A percentile compares a stretch with the other conserved stretches of the same genome.
These are phyloP conservation scores for Podargus strigoides DNA, from an alignment of 2,797 vertebrate genomes.

Conservation along the genomic window DNA sequence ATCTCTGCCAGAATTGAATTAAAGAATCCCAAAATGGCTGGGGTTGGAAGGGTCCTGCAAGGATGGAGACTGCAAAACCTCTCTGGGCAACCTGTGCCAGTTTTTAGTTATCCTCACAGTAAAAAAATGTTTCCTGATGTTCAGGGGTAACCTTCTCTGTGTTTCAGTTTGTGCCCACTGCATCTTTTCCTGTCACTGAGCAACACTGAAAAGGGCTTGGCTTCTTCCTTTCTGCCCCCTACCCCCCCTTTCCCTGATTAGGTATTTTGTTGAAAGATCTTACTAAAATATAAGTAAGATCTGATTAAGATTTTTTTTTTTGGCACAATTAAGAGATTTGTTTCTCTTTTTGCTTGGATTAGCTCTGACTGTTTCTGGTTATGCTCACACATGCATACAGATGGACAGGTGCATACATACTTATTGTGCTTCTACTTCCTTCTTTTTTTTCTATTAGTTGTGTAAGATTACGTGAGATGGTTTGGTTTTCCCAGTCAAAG, in stretches of 20 bases:
- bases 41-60: neutral
- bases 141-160: neutral
- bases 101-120: neutral
- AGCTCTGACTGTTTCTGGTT: neutral
- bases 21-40: neutral
- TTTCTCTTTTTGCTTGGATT: neutral
- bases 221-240: accelerated
- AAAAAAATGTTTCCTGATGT: neutral
- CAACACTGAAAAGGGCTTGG: neutral
- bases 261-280: neutral
- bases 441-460: neutral
- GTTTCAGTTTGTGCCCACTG: neutral
- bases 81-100: neutral
- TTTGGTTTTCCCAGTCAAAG: neutral
- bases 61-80: neutral
- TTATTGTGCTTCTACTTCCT: neutral
- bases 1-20: neutral
- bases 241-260: accelerated
- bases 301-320: neutral
- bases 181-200: neutral
- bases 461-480: accelerated
- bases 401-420: neutral
- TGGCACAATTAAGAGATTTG: neutral
- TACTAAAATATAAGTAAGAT: neutral
- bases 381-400: neutral